A percentile compares a stretch with the other conserved stretches of the same genome.
Evolutionary conservation across 1,140 invertebrate genomes (phyloP).

Genomic region (Prorops nasuta): DNA sequence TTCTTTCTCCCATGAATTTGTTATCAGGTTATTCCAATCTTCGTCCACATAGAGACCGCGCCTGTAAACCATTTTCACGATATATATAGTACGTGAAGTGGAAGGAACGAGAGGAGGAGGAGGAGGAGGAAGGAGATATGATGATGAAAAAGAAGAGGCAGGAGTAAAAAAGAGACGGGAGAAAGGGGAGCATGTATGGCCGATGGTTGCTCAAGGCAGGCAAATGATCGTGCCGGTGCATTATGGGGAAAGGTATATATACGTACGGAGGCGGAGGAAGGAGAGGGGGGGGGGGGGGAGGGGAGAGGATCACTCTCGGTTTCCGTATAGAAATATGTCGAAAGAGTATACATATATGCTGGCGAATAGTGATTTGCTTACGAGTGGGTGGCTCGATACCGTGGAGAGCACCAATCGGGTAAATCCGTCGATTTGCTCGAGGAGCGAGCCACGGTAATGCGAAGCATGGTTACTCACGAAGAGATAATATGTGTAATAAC

Average conservation of each 20-base stretch:
- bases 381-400: conserved; percentile 28
- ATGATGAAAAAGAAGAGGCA: too few relatives aligned
- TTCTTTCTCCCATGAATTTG: conserved; percentile 27
- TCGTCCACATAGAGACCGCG: conserved; percentile 23
- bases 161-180: too few relatives aligned
- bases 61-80: conserved; percentile 27
- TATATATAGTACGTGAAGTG: too few relatives aligned
- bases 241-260: too few relatives aligned
- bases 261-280: too few relatives aligned
- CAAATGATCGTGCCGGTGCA: conserved; percentile 20
- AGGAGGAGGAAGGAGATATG: too few relatives aligned
- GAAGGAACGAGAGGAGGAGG: too few relatives aligned
- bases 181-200: too few relatives aligned
- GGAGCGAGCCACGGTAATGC: conserved; percentile 43
- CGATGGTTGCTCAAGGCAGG: conserved; percentile 16
- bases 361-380: conserved; percentile 36
- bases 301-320: conserved; percentile 33
- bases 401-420: conserved; percentile 18
- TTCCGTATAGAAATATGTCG: conserved; percentile 29
- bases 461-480: conserved; percentile 52
- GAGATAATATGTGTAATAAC: conserved; percentile 54
- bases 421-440: conserved; percentile 23
- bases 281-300: too few relatives aligned
- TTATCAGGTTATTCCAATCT: conserved; percentile 26
- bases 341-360: conserved; percentile 30